Evolutionary conservation across 2,797 vertebrate species (phyloP).

Genomic region (Sparus aurata): DNA sequence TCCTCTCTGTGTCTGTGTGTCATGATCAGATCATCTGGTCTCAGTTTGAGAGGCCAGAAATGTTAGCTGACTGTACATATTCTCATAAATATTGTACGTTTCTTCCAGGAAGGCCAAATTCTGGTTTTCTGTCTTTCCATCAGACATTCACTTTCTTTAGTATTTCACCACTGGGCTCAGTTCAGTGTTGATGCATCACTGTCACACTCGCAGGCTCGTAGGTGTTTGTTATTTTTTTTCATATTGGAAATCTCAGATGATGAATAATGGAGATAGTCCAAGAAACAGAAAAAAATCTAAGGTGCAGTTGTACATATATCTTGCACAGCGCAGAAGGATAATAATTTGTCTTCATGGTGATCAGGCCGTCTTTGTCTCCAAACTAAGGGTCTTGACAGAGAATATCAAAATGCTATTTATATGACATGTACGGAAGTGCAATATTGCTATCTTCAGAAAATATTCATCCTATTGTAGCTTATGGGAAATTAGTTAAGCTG

Average conservation of each 20-base stretch:
- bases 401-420: not conserved
- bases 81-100: slow-evolving; percentile 22
- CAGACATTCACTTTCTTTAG: slow-evolving; percentile 1
- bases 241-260: not conserved
- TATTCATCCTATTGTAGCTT: not conserved
- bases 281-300: slow-evolving; percentile 1
- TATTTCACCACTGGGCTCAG: slow-evolving; percentile 11
- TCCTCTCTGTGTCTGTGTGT: not conserved
- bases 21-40: not conserved
- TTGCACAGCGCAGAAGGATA: not conserved
- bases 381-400: not conserved
- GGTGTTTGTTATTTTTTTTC: not conserved
- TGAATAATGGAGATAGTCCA: slow-evolving; percentile 10
- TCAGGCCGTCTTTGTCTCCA: not conserved
- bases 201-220: not conserved
- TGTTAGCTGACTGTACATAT: not conserved
- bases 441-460: not conserved
- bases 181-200: slow-evolving; percentile 4
- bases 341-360: not conserved
- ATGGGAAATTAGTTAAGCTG: no score
- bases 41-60: slow-evolving; percentile 6
- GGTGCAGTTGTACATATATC: not conserved
- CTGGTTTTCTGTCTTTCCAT: slow-evolving; percentile 1
- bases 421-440: not conserved
- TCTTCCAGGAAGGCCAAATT: slow-evolving; percentile 1